Evolutionary conservation across 1,140 invertebrate genomes (phyloP).

Genomic region (Goniozus legneri): DNA sequence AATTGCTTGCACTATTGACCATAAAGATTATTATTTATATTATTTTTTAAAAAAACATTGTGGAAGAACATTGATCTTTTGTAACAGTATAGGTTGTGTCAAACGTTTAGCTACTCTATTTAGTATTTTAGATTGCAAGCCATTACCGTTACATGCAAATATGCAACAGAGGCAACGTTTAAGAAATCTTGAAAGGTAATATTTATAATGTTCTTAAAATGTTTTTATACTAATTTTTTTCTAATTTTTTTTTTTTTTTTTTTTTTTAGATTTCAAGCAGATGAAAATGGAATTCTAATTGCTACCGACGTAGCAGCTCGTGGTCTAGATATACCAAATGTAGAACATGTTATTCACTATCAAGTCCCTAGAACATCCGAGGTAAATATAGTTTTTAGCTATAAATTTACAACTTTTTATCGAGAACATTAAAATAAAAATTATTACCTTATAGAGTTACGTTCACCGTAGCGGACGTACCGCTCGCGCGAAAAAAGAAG

Average conservation of each 20-base stretch:
- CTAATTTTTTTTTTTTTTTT: no score
- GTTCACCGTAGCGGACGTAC: conserved; percentile 96
- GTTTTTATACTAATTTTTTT: conserved; percentile 2
- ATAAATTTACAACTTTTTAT: conserved; percentile 1
- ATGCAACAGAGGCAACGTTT: conserved; percentile 94
- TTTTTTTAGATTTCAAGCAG: conserved; percentile 69
- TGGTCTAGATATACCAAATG: conserved; percentile 91
- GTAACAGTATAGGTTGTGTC: conserved; percentile 94
- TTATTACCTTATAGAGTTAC: conserved; percentile 66
- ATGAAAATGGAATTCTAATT: conserved; percentile 75
- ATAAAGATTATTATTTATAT: conserved; percentile 92
- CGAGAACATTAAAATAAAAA: not conserved
- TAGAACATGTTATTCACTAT: conserved; percentile 96
- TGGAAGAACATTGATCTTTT: conserved; percentile 93
- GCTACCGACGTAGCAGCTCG: conserved; percentile 97
- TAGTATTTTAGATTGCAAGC: conserved; percentile 70
- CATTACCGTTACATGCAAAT: conserved; percentile 86
- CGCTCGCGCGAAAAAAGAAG: conserved; percentile 82
- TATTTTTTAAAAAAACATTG: conserved; percentile 84
- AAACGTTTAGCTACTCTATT: conserved; percentile 81
- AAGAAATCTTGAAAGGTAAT: conserved; percentile 85
- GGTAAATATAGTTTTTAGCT: conserved; percentile 50
- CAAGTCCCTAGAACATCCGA: conserved; percentile 94
- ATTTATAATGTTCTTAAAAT: no score
- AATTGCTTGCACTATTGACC: conserved; percentile 71